phyloP scores from a whole-genome alignment of 2,113 vertebrate genomes.

The Athene cunicularia region DNA sequence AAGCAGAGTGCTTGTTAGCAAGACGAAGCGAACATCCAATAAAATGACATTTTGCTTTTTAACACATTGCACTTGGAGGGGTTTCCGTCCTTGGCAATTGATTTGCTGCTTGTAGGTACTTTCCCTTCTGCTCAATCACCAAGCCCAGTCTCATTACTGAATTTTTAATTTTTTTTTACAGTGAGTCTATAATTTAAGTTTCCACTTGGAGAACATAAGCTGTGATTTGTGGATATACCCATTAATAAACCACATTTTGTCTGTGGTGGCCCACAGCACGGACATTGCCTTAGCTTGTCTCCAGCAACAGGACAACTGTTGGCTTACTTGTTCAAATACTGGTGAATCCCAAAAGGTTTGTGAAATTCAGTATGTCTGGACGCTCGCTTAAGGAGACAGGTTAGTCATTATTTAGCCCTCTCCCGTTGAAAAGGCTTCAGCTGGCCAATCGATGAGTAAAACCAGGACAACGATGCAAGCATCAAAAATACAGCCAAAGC shows the following conservation, averaged over 20 bases:
- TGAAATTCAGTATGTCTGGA: background rate
- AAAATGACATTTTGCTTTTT: background rate
- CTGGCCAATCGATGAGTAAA: background rate
- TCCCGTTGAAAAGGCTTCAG: background rate
- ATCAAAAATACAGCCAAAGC: background rate
- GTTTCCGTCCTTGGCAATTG: background rate
- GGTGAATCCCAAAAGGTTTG: background rate
- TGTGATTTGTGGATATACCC: background rate
- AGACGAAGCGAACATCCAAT: background rate
- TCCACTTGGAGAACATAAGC: background rate
- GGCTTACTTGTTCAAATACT: background rate
- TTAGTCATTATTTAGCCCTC: background rate
- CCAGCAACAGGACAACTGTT: fast-evolving
- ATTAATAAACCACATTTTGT: background rate
- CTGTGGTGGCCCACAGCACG: background rate
- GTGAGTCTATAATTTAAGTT: background rate
- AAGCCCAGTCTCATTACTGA: background rate
- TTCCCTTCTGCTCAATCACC: background rate
- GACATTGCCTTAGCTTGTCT: background rate
- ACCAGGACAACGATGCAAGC: background rate
- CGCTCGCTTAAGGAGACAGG: background rate
- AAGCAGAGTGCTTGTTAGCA: background rate
- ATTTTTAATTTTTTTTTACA: background rate
- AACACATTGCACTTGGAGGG: background rate
- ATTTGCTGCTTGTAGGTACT: background rate